phyloP scores from a whole-genome alignment of 35 echinoderm and acorn worm species.

The Ophiothrix spiculata region DNA sequence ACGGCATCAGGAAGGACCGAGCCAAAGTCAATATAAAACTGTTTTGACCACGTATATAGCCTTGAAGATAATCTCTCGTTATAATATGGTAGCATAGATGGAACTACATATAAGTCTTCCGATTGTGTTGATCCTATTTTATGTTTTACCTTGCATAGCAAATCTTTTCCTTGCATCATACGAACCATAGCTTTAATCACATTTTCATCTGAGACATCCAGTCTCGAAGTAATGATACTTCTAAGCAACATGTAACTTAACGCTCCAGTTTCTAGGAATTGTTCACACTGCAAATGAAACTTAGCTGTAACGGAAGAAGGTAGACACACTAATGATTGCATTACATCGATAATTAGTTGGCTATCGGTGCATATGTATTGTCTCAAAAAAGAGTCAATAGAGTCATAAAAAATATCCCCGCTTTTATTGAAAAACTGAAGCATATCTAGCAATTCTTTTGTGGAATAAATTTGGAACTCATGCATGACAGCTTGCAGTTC shows the following conservation, averaged over 20 bases:
- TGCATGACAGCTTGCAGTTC: background rate
- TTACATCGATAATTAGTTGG: background rate
- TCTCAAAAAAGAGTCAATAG: background rate
- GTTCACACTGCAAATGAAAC: too few relatives aligned
- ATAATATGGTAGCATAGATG: background rate
- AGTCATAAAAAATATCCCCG: background rate
- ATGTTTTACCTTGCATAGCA: background rate
- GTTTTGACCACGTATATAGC: background rate
- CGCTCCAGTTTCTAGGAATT: too few relatives aligned
- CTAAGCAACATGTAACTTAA: background rate
- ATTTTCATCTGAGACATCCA: too few relatives aligned
- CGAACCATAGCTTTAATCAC: background rate
- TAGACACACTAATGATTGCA: background rate
- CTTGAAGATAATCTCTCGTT: background rate
- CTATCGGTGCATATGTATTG: background rate
- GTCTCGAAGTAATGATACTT: background rate
- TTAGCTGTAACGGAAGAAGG: background rate
- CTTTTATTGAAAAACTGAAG: background rate
- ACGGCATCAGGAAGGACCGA: background rate
- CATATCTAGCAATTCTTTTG: background rate
- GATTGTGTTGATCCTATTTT: background rate
- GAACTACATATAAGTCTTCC: background rate
- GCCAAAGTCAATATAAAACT: background rate
- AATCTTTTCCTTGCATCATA: background rate
- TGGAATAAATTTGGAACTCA: background rate